phyloP scores from a whole-genome alignment of 2,888 invertebrate species.

The Andrena bicolor region DNA sequence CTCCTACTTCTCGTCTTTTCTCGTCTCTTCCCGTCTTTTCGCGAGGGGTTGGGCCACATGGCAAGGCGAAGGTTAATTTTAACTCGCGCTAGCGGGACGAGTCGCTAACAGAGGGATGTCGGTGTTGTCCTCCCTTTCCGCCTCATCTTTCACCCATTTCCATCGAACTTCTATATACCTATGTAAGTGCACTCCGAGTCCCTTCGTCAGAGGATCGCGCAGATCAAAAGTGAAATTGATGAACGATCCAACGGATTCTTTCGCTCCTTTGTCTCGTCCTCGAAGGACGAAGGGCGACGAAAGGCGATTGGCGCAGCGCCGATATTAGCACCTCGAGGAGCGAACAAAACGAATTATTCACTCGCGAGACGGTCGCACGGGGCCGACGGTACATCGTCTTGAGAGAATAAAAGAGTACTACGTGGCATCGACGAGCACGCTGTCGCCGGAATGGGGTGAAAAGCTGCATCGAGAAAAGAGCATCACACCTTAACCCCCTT shows the following conservation, averaged over 20 bases:
- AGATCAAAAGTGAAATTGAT: conserved; percentile 44
- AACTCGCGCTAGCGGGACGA: conserved; percentile 71
- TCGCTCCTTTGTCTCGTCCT: conserved; percentile 19
- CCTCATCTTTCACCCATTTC: too few relatives aligned
- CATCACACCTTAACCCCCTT: conserved; percentile 56
- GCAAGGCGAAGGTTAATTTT: conserved; percentile 79
- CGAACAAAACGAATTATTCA: conserved; percentile 77
- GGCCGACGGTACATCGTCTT: conserved; percentile 55
- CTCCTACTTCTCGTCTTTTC: conserved; percentile 23
- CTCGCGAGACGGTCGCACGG: conserved; percentile 55
- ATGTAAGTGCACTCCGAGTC: too few relatives aligned
- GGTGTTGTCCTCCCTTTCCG: conserved; percentile 10
- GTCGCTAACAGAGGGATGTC: conserved; percentile 61
- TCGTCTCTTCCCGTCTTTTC: conserved; percentile 29
- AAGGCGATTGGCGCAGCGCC: conserved; percentile 31
- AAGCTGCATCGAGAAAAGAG: conserved; percentile 46
- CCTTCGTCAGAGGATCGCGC: conserved; percentile 32
- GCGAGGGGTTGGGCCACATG: conserved; percentile 59
- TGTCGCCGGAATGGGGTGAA: conserved; percentile 15
- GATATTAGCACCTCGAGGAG: conserved; percentile 57
- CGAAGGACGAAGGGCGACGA: conserved; percentile 8
- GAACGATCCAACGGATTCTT: conserved; percentile 58
- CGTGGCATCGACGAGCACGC: conserved; percentile 29
- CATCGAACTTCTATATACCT: too few relatives aligned
- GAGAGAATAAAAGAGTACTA: conserved; percentile 39